These are phyloP conservation scores for Aspiorhynchus laticeps DNA, from an alignment of 2,113 vertebrate genomes.

Conservation along the genomic window DNA sequence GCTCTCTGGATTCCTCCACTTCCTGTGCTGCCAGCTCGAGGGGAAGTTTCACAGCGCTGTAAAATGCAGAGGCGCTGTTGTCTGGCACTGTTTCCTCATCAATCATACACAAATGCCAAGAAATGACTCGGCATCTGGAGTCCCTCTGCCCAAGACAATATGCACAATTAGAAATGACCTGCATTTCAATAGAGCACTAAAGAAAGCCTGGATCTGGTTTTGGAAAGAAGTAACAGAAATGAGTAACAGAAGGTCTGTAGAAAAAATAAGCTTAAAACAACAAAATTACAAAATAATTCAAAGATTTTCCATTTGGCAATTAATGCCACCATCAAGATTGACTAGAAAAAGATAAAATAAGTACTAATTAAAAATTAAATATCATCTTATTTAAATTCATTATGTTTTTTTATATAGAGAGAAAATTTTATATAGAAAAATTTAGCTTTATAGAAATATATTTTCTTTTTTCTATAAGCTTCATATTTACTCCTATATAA, in stretches of 20 bases:
- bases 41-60: conserved; percentile 1
- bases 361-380: too few species aligned
- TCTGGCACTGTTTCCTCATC: conserved; percentile 25
- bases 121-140: background rate
- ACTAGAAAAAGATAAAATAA: too few species aligned
- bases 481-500: too few species aligned
- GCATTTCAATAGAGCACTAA: background rate
- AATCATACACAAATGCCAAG: conserved; percentile 20
- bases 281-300: background rate
- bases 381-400: too few species aligned
- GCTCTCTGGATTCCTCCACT: conserved; percentile 12
- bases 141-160: conserved; percentile 8
- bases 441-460: too few species aligned
- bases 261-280: background rate
- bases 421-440: too few species aligned
- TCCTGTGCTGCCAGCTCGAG: background rate
- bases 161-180: conserved; percentile 1
- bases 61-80: background rate
- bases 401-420: too few species aligned
- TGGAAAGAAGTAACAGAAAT: background rate
- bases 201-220: background rate
- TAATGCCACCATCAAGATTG: background rate
- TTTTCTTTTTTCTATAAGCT: too few species aligned
- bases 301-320: background rate
- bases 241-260: background rate